Base-by-base conservation (phyloP, 2,888 invertebrate genomes). In the Cerastis leucographa region DNA sequence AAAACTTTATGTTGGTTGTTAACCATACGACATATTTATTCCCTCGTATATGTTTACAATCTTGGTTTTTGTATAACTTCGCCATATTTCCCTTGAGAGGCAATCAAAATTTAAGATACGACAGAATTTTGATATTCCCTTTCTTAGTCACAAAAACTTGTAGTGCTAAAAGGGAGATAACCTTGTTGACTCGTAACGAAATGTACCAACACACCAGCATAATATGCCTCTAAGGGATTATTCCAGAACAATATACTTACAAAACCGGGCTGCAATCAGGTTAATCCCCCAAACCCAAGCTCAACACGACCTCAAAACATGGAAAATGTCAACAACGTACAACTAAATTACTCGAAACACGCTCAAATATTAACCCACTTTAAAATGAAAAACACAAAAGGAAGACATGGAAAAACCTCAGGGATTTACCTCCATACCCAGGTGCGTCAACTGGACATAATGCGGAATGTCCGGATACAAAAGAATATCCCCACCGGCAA, bases 391-490 rank as follows among this genome's bases (percentile, higher is more conserved):
- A 86, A 75, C 35, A 79, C 44, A 75, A 81, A 74, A 82, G 25
- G 44, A 77, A 79, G 67, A 78, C 76, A 66, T 64, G 65, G 59
- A 71, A 78, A 68, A 76, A 42, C 74, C 88, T 59, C 11, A 12
- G 75, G 85, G 87, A 85, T 85, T 87, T 87, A 83, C 83, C 76
- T 83, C 35, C 61, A 76, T 66, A 49, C 78, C 68, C 83, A 86
- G 88, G 86, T 88, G 88, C 76, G 76, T 74, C 70, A 65, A 67
- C 80, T 83, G 89, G 85, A 87, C 81, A 74, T 88, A 88, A 88
- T 84, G 62, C 78, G 67, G 61, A 54, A 67, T 76, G 67, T 68
- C 82, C 76, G 82, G 76, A 84, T 74, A 87, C 72, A 79, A 77
- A 78, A 73, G 78, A 78, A 80, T 83, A 80, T 80, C 72, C 78